phyloP scores from a whole-genome alignment of 2,888 invertebrate genomes.

The Acleris cristana region DNA sequence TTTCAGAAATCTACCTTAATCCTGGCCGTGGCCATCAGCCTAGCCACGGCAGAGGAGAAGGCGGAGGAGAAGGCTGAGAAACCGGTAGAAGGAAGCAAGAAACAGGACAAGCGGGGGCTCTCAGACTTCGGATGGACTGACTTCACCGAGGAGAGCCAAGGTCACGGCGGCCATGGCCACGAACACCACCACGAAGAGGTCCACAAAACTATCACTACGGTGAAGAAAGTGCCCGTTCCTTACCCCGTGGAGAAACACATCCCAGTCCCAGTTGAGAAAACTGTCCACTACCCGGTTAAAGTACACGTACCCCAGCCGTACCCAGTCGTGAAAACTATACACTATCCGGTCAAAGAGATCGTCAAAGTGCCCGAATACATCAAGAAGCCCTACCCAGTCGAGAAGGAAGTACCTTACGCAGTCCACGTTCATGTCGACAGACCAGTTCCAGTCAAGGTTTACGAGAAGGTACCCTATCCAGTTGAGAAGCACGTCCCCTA shows the following conservation, averaged over 20 bases:
- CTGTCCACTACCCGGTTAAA: conserved; percentile 86
- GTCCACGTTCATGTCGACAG: conserved; percentile 84
- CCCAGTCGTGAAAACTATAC: conserved; percentile 87
- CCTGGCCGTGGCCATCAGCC: conserved; percentile 82
- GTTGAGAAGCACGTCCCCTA: conserved; percentile 86
- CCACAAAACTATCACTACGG: conserved; percentile 87
- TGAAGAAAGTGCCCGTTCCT: conserved; percentile 89
- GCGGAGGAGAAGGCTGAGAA: conserved; percentile 78
- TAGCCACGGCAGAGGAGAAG: conserved; percentile 83
- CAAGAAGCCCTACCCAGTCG: conserved; percentile 87
- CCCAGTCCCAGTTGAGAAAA: conserved; percentile 87
- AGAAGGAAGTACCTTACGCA: conserved; percentile 85
- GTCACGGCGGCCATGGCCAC: conserved; percentile 42
- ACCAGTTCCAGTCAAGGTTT: conserved; percentile 86
- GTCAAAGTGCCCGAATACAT: conserved; percentile 87
- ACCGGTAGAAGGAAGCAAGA: conserved; percentile 75
- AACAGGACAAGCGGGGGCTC: conserved; percentile 83
- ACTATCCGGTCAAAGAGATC: conserved; percentile 86
- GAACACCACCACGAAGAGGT: conserved; percentile 63
- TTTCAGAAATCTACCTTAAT: conserved; percentile 76
- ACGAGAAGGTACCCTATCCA: conserved; percentile 86
- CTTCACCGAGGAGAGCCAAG: conserved; percentile 48
- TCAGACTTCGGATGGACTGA: conserved; percentile 76
- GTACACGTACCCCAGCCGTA: conserved; percentile 88
- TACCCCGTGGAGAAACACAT: conserved; percentile 89